These are phyloP conservation scores for Phragmatobia fuliginosa DNA, from an alignment of 2,888 invertebrate genomes.

Conservation along the genomic window DNA sequence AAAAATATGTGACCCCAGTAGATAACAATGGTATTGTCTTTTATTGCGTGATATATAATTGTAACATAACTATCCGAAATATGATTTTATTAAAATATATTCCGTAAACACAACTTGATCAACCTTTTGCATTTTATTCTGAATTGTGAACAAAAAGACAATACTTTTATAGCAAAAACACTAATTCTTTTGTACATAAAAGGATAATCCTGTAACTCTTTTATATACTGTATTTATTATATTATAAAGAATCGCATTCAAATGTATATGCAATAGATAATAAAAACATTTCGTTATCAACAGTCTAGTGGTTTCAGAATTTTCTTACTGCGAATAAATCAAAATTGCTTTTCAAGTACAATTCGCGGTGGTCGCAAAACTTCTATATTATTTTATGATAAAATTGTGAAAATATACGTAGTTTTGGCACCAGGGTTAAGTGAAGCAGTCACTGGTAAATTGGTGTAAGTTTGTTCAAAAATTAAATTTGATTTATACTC, in stretches of 20 bases:
- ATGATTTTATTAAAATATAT: too few relatives aligned
- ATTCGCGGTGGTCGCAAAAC: constrained; percentile 40
- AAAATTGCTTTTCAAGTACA: constrained; percentile 56
- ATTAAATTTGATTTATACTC: background rate
- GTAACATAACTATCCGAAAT: too few relatives aligned
- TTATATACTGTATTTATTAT: background rate
- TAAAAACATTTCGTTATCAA: constrained; percentile 63
- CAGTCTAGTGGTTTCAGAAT: constrained; percentile 60
- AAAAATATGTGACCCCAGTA: too few relatives aligned
- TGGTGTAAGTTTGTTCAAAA: constrained; percentile 28
- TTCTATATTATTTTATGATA: constrained; percentile 38
- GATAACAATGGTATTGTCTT: too few relatives aligned
- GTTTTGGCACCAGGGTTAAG: constrained; percentile 41
- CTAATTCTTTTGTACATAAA: background rate
- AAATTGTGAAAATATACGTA: constrained; percentile 28
- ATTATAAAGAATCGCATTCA: constrained; percentile 32
- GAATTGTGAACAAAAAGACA: background rate
- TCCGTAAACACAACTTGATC: too few relatives aligned
- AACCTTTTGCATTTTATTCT: background rate
- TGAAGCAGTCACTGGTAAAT: constrained; percentile 48
- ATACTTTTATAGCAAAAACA: background rate
- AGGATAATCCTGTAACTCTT: background rate
- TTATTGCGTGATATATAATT: too few relatives aligned
- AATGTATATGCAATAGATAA: constrained; percentile 41
- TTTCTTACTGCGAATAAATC: constrained; percentile 49